A percentile compares a stretch with the other conserved stretches of the same genome.
These are phyloP conservation scores for Drosophila subquinaria DNA, from an alignment of 2,888 invertebrate species.

Conservation along the genomic window DNA sequence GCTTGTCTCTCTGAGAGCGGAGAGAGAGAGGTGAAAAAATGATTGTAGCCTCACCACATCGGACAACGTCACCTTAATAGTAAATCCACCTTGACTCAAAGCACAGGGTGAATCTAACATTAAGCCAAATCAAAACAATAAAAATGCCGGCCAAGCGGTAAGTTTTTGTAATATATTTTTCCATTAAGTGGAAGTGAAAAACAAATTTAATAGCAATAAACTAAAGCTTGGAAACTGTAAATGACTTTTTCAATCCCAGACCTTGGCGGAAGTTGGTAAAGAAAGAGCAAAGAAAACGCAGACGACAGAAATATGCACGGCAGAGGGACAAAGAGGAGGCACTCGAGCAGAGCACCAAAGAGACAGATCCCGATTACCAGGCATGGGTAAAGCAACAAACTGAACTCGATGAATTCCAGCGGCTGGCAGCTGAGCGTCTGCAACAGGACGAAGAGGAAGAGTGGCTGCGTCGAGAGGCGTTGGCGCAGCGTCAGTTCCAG, in stretches of 20 bases:
- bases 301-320: slow-evolving; percentile 88
- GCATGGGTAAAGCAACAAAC: slow-evolving; percentile 85
- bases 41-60: too few species aligned
- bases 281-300: slow-evolving; percentile 89
- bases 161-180: not conserved
- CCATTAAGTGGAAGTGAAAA: not conserved
- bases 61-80: too few species aligned
- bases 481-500: slow-evolving; percentile 89
- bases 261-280: slow-evolving; percentile 91
- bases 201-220: not conserved
- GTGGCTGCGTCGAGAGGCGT: slow-evolving; percentile 90
- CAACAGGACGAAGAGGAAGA: slow-evolving; percentile 88
- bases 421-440: slow-evolving; percentile 87
- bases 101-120: too few species aligned
- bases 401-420: slow-evolving; percentile 86
- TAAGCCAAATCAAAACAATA: slow-evolving; percentile 13
- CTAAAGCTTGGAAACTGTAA: not conserved
- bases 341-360: slow-evolving; percentile 67
- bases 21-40: too few species aligned
- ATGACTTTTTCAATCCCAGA: slow-evolving; percentile 68
- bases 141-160: slow-evolving; percentile 53
- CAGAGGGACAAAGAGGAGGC: slow-evolving; percentile 86
- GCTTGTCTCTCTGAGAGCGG: too few species aligned
- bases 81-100: too few species aligned
- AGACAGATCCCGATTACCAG: slow-evolving; percentile 44